Evolutionary conservation across 1,140 invertebrate genomes (phyloP).

Genomic region (Cotesia vestalis): DNA sequence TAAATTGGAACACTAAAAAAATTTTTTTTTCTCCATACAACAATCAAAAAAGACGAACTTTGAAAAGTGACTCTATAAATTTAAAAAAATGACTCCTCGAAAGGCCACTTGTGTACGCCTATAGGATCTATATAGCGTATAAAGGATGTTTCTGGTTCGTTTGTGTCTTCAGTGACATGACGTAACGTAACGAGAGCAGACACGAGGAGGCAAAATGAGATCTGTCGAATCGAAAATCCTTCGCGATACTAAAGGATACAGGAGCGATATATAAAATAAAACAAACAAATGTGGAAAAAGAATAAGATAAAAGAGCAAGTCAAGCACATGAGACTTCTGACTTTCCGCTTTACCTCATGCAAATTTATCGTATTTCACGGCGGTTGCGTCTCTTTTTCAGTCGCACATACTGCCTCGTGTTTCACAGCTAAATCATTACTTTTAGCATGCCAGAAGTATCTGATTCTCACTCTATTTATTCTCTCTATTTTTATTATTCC

Average conservation of each 20-base stretch:
- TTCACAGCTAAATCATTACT: constrained; percentile 18
- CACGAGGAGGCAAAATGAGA: constrained; percentile 6
- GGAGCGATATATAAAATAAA: not conserved
- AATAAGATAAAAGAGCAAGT: constrained; percentile 4
- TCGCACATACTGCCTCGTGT: not conserved
- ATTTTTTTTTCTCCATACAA: too few species aligned
- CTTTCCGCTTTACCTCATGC: constrained; percentile 4
- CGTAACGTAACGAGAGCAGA: constrained; percentile 21
- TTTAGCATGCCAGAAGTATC: constrained; percentile 17
- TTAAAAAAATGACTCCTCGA: too few species aligned
- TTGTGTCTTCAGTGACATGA: constrained; percentile 9
- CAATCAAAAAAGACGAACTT: too few species aligned
- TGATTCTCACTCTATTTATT: constrained; percentile 16
- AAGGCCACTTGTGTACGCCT: too few species aligned
- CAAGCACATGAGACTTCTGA: not conserved
- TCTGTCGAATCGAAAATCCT: constrained; percentile 25
- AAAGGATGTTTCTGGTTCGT: constrained; percentile 14
- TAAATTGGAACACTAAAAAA: too few species aligned
- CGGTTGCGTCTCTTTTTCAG: not conserved
- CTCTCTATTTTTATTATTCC: not conserved
- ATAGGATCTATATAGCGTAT: too few species aligned
- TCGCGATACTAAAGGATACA: constrained; percentile 1
- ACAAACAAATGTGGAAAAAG: not conserved
- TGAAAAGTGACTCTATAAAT: too few species aligned
- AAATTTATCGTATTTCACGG: constrained; percentile 27